Evolutionary conservation across 2,113 vertebrate genomes (phyloP).

Genomic region (Cercopithecus mona): DNA sequence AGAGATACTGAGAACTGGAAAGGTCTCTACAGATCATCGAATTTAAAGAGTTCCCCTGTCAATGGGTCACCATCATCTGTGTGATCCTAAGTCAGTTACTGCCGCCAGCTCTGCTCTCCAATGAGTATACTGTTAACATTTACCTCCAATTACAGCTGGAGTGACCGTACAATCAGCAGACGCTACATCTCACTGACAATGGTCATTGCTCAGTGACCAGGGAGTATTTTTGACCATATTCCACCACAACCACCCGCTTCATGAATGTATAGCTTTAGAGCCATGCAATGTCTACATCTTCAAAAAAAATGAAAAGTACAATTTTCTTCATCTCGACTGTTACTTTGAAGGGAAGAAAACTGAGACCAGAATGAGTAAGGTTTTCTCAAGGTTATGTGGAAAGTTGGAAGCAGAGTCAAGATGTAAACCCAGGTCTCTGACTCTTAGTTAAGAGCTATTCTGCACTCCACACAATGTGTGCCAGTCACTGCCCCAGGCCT

Average conservation of each 20-base stretch:
- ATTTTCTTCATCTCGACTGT: neutral
- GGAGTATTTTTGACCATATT: neutral
- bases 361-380: neutral
- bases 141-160: neutral
- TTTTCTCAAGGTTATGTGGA: neutral
- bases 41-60: neutral
- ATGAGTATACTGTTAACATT: neutral
- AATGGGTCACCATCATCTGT: rapidly evolving
- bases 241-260: neutral
- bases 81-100: neutral
- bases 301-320: neutral
- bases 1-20: neutral
- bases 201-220: neutral
- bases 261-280: neutral
- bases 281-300: neutral
- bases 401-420: neutral
- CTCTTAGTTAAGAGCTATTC: neutral
- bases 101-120: neutral
- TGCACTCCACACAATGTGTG: neutral
- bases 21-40: neutral
- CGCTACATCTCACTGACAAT: neutral
- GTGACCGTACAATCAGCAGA: too few species aligned
- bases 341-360: neutral
- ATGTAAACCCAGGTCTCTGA: neutral
- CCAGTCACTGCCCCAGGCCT: neutral